Evolutionary conservation across 2,113 vertebrate genomes (phyloP).

Genomic region (Chionodraco myersi): DNA sequence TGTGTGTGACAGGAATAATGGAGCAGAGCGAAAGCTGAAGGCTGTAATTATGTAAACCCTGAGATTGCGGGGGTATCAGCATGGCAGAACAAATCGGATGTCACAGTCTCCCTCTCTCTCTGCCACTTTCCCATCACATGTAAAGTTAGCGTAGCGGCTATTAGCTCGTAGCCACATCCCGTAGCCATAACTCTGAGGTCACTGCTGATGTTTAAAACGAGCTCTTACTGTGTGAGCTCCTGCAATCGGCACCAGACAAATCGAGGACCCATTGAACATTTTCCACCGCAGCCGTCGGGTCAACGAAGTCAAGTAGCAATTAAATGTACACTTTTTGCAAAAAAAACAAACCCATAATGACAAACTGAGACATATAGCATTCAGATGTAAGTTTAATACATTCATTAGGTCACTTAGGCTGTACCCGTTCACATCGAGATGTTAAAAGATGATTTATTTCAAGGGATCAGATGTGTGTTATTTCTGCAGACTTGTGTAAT

Average conservation of each 20-base stretch:
- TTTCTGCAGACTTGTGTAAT: slow-evolving; percentile 5
- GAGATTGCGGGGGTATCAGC: slow-evolving; percentile 62
- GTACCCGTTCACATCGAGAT: background rate
- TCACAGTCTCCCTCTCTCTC: slow-evolving; percentile 53
- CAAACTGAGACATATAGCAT: slow-evolving; percentile 16
- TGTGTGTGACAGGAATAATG: slow-evolving; percentile 44
- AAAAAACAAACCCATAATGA: slow-evolving; percentile 54
- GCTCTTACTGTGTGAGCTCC: slow-evolving; percentile 49
- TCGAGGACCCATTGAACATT: slow-evolving; percentile 44
- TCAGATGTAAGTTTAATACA: slow-evolving; percentile 3
- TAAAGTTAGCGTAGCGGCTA: slow-evolving; percentile 57
- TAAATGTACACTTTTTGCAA: slow-evolving; percentile 33
- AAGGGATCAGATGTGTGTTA: slow-evolving; percentile 4
- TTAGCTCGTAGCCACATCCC: slow-evolving; percentile 60
- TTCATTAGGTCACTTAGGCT: slow-evolving; percentile 18
- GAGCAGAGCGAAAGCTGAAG: slow-evolving; percentile 37
- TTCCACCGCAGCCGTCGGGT: slow-evolving; percentile 62
- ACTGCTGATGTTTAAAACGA: slow-evolving; percentile 57
- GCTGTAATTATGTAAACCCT: slow-evolving; percentile 68
- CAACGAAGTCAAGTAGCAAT: slow-evolving; percentile 51
- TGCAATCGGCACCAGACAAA: slow-evolving; percentile 66
- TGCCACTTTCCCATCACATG: slow-evolving; percentile 68
- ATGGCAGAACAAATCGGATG: slow-evolving; percentile 73
- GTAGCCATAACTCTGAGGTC: slow-evolving; percentile 74
- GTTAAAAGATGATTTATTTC: slow-evolving; percentile 10